Evolutionary conservation across 2,113 vertebrate genomes (phyloP).

Genomic region (Hystrix brachyura): DNA sequence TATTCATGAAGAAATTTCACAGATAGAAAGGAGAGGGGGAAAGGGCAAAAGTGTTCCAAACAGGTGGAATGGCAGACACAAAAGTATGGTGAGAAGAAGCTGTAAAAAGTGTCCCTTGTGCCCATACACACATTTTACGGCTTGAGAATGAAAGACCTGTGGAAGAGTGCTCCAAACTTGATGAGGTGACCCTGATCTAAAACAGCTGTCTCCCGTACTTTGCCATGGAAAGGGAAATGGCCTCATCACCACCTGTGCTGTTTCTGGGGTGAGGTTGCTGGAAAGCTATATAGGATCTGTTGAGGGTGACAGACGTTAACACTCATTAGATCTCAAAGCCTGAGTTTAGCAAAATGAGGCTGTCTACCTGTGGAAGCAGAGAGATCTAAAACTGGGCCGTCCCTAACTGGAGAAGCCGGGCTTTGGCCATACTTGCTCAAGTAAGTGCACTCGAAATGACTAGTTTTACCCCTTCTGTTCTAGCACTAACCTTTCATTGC

Average conservation of each 20-base stretch:
- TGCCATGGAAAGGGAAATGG: slow-evolving; percentile 1
- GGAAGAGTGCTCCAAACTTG: neutral
- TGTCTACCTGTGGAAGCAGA: slow-evolving; percentile 6
- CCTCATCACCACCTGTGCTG: neutral
- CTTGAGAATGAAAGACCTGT: slow-evolving; percentile 8
- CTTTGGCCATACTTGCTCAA: slow-evolving; percentile 16
- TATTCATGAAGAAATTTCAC: slow-evolving; percentile 40
- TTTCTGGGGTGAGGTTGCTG: slow-evolving; percentile 32
- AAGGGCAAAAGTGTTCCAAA: slow-evolving; percentile 25
- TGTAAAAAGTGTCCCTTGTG: neutral
- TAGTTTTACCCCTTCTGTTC: slow-evolving; percentile 16
- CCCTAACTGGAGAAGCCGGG: neutral
- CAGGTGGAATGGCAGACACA: neutral
- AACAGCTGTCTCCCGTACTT: slow-evolving; percentile 27
- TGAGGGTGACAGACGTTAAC: slow-evolving; percentile 7
- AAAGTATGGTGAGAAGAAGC: neutral
- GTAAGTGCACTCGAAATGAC: slow-evolving; percentile 28
- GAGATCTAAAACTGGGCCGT: neutral
- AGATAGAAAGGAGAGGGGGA: neutral
- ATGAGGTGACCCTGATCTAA: neutral
- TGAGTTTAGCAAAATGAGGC: slow-evolving; percentile 28
- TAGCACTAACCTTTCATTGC: neutral
- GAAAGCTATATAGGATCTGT: neutral
- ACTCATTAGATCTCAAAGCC: slow-evolving; percentile 5
- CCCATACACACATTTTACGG: neutral